Conservation (phyloP, 1,140 invertebrate genomes). For the Lerema accius region DNA sequence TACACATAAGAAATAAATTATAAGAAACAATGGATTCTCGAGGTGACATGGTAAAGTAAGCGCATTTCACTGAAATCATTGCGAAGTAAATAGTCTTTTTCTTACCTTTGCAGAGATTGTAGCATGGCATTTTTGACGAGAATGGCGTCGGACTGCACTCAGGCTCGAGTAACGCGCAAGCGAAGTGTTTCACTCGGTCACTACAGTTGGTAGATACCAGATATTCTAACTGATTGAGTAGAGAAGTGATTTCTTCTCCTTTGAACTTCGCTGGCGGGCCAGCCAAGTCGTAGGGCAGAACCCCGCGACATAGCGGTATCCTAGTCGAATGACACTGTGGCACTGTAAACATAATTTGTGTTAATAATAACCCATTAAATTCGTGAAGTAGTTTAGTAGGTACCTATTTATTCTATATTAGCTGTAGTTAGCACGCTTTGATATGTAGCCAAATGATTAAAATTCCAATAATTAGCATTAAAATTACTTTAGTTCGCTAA, state of each 20-base stretch:
- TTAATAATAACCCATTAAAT: neutral
- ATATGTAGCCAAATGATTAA: too few species aligned
- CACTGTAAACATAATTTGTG: slow-evolving; percentile 45
- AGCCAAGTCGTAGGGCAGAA: slow-evolving; percentile 86
- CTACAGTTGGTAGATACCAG: slow-evolving; percentile 86
- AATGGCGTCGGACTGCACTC: slow-evolving; percentile 85
- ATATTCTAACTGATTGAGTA: slow-evolving; percentile 82
- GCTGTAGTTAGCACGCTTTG: too few species aligned
- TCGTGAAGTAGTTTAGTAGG: neutral
- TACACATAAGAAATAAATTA: too few species aligned
- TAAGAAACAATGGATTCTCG: too few species aligned
- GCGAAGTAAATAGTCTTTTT: neutral
- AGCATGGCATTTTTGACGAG: slow-evolving; percentile 84
- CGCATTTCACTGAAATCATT: too few species aligned
- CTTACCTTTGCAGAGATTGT: slow-evolving; percentile 86
- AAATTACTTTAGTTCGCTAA: too few species aligned
- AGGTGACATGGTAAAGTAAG: too few species aligned
- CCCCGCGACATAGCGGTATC: slow-evolving; percentile 82
- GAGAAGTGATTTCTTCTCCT: slow-evolving; percentile 66
- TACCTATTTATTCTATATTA: neutral
- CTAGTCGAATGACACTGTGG: slow-evolving; percentile 76
- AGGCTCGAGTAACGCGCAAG: slow-evolving; percentile 86
- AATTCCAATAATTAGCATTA: too few species aligned
- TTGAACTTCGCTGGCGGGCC: slow-evolving; percentile 59
- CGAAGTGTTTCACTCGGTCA: slow-evolving; percentile 83